These are phyloP conservation scores for Nothura maculosa DNA, from an alignment of 2,797 vertebrate species.

Conservation along the genomic window DNA sequence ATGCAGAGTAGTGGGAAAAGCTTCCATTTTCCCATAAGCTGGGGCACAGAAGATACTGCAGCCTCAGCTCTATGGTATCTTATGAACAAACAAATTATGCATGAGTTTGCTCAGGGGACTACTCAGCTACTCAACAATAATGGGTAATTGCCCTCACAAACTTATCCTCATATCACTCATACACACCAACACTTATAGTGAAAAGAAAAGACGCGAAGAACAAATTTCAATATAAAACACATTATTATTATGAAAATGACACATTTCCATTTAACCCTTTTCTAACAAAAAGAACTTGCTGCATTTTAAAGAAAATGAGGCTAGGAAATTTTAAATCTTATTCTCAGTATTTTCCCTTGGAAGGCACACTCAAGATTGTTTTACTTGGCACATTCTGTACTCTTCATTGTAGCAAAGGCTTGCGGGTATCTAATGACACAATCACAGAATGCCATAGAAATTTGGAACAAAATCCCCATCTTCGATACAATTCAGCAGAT, in stretches of 20 bases:
- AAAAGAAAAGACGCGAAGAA: slow-evolving; percentile 71
- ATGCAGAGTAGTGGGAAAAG: slow-evolving; percentile 60
- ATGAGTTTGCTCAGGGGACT: slow-evolving; percentile 81
- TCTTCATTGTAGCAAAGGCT: slow-evolving; percentile 75
- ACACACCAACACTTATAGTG: slow-evolving; percentile 76
- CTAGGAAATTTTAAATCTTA: slow-evolving; percentile 41
- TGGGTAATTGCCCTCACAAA: slow-evolving; percentile 82
- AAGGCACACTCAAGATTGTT: slow-evolving; percentile 69
- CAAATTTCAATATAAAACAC: slow-evolving; percentile 75
- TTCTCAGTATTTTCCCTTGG: slow-evolving; percentile 69
- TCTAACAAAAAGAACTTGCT: slow-evolving; percentile 8
- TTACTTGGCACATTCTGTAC: slow-evolving; percentile 74
- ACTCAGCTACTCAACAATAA: slow-evolving; percentile 81
- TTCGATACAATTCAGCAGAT: slow-evolving; percentile 77
- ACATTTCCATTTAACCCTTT: slow-evolving; percentile 73
- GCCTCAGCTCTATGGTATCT: slow-evolving; percentile 75
- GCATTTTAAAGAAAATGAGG: slow-evolving; percentile 13
- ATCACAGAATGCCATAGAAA: slow-evolving; percentile 78
- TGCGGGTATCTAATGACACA: slow-evolving; percentile 78
- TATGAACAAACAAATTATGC: slow-evolving; percentile 83
- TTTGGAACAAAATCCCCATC: slow-evolving; percentile 77
- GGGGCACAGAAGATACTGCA: slow-evolving; percentile 71
- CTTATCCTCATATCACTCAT: slow-evolving; percentile 77
- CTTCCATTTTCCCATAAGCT: slow-evolving; percentile 73
- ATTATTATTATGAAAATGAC: slow-evolving; percentile 76